Conservation (phyloP, 2,797 vertebrate genomes). For the Acestrorhynchus altus region DNA sequence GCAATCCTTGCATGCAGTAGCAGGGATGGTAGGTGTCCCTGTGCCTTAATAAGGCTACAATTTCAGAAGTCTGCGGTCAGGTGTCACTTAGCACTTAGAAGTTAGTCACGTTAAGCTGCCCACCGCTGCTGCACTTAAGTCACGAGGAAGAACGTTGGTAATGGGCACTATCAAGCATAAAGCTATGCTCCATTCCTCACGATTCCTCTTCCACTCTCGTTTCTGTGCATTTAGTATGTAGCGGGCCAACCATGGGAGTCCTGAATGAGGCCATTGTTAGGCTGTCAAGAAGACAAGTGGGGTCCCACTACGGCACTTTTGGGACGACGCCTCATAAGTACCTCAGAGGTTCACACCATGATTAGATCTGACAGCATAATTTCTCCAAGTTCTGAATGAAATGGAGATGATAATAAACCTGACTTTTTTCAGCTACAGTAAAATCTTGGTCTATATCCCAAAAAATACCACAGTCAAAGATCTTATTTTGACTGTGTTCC, state of each 20-base stretch:
- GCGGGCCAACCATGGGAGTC: conserved; percentile 45
- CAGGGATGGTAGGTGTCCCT: conserved; percentile 65
- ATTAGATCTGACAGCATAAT: conserved; percentile 53
- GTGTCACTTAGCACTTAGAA: conserved; percentile 70
- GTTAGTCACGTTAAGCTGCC: conserved; percentile 43
- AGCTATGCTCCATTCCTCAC: conserved; percentile 69
- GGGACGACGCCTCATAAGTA: conserved; percentile 66
- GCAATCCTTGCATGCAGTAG: conserved; percentile 80
- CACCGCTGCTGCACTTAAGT: conserved; percentile 26
- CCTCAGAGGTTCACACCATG: conserved; percentile 47
- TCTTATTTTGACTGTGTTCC: not conserved
- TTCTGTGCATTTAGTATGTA: conserved; percentile 43
- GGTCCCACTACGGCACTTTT: conserved; percentile 64
- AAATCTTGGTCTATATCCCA: conserved; percentile 13
- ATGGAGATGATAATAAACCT: conserved; percentile 20
- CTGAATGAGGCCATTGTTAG: conserved; percentile 75
- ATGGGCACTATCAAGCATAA: conserved; percentile 27
- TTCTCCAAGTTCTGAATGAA: conserved; percentile 45
- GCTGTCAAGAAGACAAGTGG: conserved; percentile 83
- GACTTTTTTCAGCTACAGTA: conserved; percentile 37
- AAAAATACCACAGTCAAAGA: conserved; percentile 5
- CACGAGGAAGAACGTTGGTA: conserved; percentile 25
- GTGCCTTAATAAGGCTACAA: conserved; percentile 79
- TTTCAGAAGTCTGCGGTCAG: conserved; percentile 74
- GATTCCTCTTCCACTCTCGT: conserved; percentile 59